Base-by-base conservation (phyloP, 2,113 vertebrate species). In the Xyrauchen texanus region DNA sequence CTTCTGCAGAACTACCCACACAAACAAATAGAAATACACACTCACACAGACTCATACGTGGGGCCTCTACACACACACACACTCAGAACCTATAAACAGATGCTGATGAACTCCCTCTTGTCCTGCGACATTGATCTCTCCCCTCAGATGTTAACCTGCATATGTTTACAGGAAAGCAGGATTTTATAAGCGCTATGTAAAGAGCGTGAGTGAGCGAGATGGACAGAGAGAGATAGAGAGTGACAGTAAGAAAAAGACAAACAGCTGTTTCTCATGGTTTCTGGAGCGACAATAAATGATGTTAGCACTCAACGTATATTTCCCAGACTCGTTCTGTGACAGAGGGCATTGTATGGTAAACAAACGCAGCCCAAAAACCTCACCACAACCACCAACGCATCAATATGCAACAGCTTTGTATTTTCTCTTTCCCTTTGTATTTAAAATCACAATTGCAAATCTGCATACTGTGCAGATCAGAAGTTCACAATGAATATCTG, bases 71-170 rank as follows among this genome's bases (percentile, higher is more conserved):
- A 64, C 68, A 78, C 66, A 83, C 44, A 75, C 49, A 65, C 42
- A 63, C 47, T 45, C 63, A 70, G 44, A 70, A 74, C 62, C 71
- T 80, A 68, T 80, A 75, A 74, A 75, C 79, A 75, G 70, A 75
- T 74, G 71, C 53, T 11, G 47, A 86, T 87, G 53, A 68, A 71
- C 82, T 68, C 85, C 70, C 84, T 82, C 71, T 75, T 65, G 46
- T 71, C 66, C 55, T 15, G 44, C 34, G 55, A 80, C 63, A 66
- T 75, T 13, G 55, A 68, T 61, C 45, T 68, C 9, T 67, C 15
- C 44, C 53, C 45, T 72, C 42, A 7, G 45, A 64, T 63, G 62
- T 42, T 44, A 71, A 72, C 53, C n/a, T 13, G n/a, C 81, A 73
- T 55, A 9, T 12, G 13, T 76, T 65, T 65, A 76, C 45, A 12